These are phyloP conservation scores for Sinodicranocentrus sp. DNA, from an alignment of 2,888 invertebrate species.

Conservation along the genomic window DNA sequence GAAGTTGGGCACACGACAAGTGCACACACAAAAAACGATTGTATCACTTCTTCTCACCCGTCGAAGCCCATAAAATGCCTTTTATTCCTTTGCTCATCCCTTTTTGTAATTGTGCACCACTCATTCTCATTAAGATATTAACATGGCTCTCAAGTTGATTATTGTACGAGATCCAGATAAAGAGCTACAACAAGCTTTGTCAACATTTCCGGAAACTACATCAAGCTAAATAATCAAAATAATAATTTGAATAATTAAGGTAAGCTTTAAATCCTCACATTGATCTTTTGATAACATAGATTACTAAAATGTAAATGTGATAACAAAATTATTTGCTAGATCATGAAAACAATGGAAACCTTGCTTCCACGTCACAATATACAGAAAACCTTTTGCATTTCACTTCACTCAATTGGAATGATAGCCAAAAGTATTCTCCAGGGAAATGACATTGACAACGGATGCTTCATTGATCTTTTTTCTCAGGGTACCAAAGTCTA, in stretches of 20 bases:
- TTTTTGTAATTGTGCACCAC: not conserved
- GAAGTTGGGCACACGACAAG: constrained; percentile 38
- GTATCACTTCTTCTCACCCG: constrained; percentile 7
- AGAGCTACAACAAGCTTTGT: too few species aligned
- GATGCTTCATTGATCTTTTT: constrained; percentile 71
- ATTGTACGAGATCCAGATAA: not conserved
- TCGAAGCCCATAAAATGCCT: constrained; percentile 26
- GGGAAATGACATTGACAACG: constrained; percentile 75
- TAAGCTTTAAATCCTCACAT: too few species aligned
- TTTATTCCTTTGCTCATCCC: constrained; percentile 1
- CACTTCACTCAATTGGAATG: constrained; percentile 68
- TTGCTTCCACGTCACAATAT: too few species aligned
- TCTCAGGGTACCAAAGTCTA: too few species aligned
- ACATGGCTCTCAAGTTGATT: constrained; percentile 44
- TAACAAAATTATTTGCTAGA: too few species aligned
- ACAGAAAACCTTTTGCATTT: too few species aligned
- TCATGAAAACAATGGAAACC: too few species aligned
- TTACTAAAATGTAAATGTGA: too few species aligned
- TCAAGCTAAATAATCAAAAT: too few species aligned
- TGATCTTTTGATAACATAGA: too few species aligned
- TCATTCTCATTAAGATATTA: constrained; percentile 41
- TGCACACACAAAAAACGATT: constrained; percentile 25
- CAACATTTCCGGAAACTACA: too few species aligned
- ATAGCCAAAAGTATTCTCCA: constrained; percentile 72
- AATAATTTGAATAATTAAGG: too few species aligned